phyloP scores from a whole-genome alignment of 2,888 invertebrate genomes.

The Leptopilina syphax region DNA sequence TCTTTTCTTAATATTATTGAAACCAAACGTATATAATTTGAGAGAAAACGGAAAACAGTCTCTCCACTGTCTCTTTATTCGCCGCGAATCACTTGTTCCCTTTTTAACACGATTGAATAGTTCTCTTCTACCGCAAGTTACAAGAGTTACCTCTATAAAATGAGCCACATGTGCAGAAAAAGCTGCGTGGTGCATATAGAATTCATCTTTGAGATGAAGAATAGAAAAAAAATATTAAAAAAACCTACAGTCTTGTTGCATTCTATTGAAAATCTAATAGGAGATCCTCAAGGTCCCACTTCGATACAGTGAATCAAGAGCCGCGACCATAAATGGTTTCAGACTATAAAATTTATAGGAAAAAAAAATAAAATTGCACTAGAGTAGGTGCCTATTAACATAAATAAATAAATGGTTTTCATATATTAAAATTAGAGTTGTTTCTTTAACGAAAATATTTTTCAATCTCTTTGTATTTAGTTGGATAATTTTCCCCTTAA shows the following conservation, averaged over 20 bases:
- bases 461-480: background rate
- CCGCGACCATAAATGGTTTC: constrained; percentile 68
- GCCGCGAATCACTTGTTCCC: constrained; percentile 22
- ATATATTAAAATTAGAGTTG: background rate
- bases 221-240: background rate
- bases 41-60: background rate
- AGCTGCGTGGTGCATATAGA: constrained; percentile 17
- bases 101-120: constrained; percentile 24
- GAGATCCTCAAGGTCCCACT: constrained; percentile 58
- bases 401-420: constrained; percentile 50
- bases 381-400: constrained; percentile 50
- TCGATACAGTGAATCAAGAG: constrained; percentile 49
- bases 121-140: background rate
- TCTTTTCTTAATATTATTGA: background rate
- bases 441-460: too few relatives aligned
- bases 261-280: constrained; percentile 7
- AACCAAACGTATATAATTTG: background rate
- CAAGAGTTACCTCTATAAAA: background rate
- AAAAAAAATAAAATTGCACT: constrained; percentile 12
- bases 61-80: constrained; percentile 18
- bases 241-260: constrained; percentile 7
- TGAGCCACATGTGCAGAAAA: constrained; percentile 11
- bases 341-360: constrained; percentile 41
- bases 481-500: background rate
- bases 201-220: background rate